Base-by-base conservation (phyloP, 2,113 vertebrate genomes). In the Periophthalmus modestus region DNA sequence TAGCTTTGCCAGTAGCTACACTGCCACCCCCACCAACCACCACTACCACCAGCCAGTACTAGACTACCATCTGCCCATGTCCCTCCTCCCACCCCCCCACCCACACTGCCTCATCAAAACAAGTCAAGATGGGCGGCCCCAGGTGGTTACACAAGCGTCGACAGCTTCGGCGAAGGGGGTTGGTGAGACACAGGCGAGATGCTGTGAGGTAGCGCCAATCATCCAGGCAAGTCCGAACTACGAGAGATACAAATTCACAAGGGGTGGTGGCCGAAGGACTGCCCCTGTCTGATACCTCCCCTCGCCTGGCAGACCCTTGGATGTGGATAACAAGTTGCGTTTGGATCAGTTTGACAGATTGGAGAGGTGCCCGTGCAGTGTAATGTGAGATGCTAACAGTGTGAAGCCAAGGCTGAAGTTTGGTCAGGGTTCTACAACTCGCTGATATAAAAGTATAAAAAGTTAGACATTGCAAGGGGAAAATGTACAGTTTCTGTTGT, bases 121-220 rank as follows among this genome's bases (percentile, higher is more conserved):
- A 89, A 89, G 88, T 88, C 90, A 89, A 88, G 86, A 91, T 89
- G 87, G 87, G 90, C 83, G 81, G 85, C 88, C 89, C 84, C 85
- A 84, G 86, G 89, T 87, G 88, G 85, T 75, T 72, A 71, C 47
- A 9, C 11, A 1, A 28, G 24, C 72, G 73, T 72, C 81, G 88
- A 89, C 89, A 85, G 89, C 81, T 75, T 77, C 43, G 55, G 87
- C 82, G 69, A 78, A 79, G 82, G 15, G 69, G 76, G 72, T 75
- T 78, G 78, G 75, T 71, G 81, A 81, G 86, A 79, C 70, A 69
- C 70, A 75, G 75, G 81, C 77, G 84, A 83, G 78, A 74, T 80
- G 77, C 84, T 85, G 85, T 85, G 90, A 14, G 71, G 72, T n/a
- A 39, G 76, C 86, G 83, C 83, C 87, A 86, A 79, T 86, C 87